Evolutionary conservation across 2,888 invertebrate species (phyloP).

Genomic region (Petrophora chlorosata): DNA sequence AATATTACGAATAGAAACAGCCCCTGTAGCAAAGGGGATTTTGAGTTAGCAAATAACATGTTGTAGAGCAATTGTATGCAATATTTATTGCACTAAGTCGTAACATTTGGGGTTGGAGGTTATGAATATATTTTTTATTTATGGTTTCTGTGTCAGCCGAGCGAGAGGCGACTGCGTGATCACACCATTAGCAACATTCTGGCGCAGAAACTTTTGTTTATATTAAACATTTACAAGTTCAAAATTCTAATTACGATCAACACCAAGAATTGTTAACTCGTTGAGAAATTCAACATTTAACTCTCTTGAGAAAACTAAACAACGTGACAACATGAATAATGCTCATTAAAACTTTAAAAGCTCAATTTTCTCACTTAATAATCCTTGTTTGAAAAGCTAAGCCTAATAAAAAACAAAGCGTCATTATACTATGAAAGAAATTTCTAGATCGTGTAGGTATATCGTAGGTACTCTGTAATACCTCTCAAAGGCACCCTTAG

Average conservation of each 20-base stretch:
- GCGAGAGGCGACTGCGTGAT: too few relatives aligned
- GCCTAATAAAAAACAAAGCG: background rate
- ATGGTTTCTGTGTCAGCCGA: constrained; percentile 18
- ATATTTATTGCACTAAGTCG: constrained; percentile 70
- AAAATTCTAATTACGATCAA: too few relatives aligned
- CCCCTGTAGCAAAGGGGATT: constrained; percentile 65
- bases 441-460: constrained; percentile 1
- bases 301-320: too few relatives aligned
- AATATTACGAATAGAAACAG: constrained; percentile 72
- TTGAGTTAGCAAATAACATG: constrained; percentile 73
- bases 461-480: background rate
- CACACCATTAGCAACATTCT: too few relatives aligned
- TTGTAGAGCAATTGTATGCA: constrained; percentile 67
- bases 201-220: too few relatives aligned
- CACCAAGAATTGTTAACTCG: too few relatives aligned
- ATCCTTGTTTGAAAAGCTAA: background rate
- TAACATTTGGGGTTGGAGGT: constrained; percentile 58
- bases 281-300: too few relatives aligned
- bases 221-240: too few relatives aligned
- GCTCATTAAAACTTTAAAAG: too few relatives aligned
- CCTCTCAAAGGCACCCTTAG: constrained; percentile 13
- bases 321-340: too few relatives aligned
- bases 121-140: constrained; percentile 60
- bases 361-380: background rate
- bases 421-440: constrained; percentile 11